phyloP scores from a whole-genome alignment of 2,888 invertebrate species.

The Carcina quercana region DNA sequence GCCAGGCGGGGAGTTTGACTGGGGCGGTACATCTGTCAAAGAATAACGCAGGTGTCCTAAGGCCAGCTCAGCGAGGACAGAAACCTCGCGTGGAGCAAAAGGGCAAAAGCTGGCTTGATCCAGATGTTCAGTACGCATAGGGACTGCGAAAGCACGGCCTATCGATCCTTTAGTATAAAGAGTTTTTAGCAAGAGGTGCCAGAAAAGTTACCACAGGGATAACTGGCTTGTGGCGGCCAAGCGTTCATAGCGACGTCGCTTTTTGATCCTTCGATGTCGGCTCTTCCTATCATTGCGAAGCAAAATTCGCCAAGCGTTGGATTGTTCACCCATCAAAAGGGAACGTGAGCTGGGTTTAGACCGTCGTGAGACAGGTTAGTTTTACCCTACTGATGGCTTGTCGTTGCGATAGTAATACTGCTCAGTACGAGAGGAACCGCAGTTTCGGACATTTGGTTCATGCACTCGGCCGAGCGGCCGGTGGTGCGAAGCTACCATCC shows the following conservation, averaged over 20 bases:
- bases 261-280: constrained; percentile 84
- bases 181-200: constrained; percentile 71
- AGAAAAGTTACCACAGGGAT: constrained; percentile 81
- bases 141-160: not conserved
- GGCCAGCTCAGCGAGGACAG: constrained; percentile 74
- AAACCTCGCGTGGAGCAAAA: constrained; percentile 83
- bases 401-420: constrained; percentile 73
- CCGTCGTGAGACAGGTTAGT: constrained; percentile 78
- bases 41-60: constrained; percentile 78
- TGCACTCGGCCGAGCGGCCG: constrained; percentile 77
- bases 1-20: constrained; percentile 79
- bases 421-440: constrained; percentile 73
- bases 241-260: constrained; percentile 79
- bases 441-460: constrained; percentile 76
- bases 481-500: constrained; percentile 78
- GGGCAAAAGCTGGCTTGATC: constrained; percentile 80
- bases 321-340: constrained; percentile 81
- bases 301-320: constrained; percentile 81
- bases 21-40: constrained; percentile 80
- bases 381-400: constrained; percentile 74
- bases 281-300: constrained; percentile 85
- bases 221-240: constrained; percentile 79
- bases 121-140: constrained; percentile 69
- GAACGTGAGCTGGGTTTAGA: constrained; percentile 80
- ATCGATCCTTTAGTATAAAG: constrained; percentile 27